phyloP scores from a whole-genome alignment of 2,113 vertebrate genomes.

The Pachycephala philippinensis region DNA sequence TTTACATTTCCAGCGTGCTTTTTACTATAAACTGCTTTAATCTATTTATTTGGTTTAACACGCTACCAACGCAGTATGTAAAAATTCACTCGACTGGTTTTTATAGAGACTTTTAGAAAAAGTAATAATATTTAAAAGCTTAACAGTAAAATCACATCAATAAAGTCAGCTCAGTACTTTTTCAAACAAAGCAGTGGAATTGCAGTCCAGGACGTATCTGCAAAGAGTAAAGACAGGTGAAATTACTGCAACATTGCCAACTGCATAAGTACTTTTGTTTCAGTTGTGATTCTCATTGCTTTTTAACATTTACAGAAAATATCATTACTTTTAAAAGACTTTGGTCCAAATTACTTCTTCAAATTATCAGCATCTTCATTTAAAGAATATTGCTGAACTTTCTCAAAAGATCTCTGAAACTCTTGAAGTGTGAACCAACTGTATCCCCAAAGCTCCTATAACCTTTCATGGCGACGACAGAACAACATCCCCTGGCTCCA shows the following conservation, averaged over 20 bases:
- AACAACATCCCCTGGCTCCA: neutral
- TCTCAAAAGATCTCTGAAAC: neutral
- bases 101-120: neutral
- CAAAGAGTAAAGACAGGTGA: neutral
- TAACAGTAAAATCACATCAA: neutral
- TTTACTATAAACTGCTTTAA: neutral
- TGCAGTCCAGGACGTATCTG: neutral
- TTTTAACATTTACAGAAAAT: neutral
- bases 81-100: neutral
- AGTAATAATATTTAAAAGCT: neutral
- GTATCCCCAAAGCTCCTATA: neutral
- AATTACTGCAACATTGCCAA: neutral
- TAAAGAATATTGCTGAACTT: neutral
- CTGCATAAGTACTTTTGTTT: fast-evolving
- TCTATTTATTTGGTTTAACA: neutral
- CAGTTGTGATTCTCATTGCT: neutral
- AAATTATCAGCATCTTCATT: neutral
- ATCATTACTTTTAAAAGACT: fast-evolving
- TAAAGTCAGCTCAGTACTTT: neutral
- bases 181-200: neutral
- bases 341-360: neutral
- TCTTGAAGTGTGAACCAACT: neutral
- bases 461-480: neutral
- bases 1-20: neutral
- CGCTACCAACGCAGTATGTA: neutral